phyloP scores from a whole-genome alignment of 1,140 invertebrate genomes.

The Colletes gigas region DNA sequence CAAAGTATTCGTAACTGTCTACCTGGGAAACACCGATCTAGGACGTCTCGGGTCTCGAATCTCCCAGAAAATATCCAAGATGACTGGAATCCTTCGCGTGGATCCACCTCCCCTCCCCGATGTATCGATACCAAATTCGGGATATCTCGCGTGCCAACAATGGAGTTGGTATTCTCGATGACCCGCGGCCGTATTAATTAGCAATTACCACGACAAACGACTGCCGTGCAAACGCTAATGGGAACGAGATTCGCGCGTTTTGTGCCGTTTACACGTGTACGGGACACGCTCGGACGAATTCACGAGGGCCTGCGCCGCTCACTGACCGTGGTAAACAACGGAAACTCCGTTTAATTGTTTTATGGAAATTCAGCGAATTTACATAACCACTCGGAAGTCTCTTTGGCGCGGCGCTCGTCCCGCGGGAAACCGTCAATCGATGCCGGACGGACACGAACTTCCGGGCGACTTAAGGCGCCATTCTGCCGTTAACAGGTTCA shows the following conservation, averaged over 20 bases:
- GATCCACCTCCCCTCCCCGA: not conserved
- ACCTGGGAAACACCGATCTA: too few species aligned
- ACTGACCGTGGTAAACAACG: slow-evolving; percentile 48
- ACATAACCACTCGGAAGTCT: slow-evolving; percentile 36
- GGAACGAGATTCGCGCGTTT: slow-evolving; percentile 29
- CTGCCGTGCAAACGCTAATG: slow-evolving; percentile 37
- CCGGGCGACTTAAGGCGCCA: slow-evolving; percentile 6
- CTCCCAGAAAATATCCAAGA: too few species aligned
- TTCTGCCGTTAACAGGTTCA: too few species aligned
- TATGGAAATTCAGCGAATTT: slow-evolving; percentile 59
- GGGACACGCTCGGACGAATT: slow-evolving; percentile 16
- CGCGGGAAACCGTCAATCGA: not conserved
- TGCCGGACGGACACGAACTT: not conserved
- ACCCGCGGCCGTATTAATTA: slow-evolving; percentile 46
- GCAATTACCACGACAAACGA: slow-evolving; percentile 53
- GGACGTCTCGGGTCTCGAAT: too few species aligned
- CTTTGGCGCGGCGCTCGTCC: not conserved
- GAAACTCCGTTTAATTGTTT: slow-evolving; percentile 57
- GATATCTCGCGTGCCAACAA: not conserved
- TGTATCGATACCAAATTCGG: not conserved
- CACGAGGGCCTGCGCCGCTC: slow-evolving; percentile 18
- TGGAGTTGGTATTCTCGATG: not conserved
- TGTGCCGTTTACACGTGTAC: slow-evolving; percentile 30
- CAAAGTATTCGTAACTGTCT: too few species aligned
- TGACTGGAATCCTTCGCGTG: too few species aligned